Conservation (phyloP, 2,888 invertebrate species). For the Amphipoea oculea region DNA sequence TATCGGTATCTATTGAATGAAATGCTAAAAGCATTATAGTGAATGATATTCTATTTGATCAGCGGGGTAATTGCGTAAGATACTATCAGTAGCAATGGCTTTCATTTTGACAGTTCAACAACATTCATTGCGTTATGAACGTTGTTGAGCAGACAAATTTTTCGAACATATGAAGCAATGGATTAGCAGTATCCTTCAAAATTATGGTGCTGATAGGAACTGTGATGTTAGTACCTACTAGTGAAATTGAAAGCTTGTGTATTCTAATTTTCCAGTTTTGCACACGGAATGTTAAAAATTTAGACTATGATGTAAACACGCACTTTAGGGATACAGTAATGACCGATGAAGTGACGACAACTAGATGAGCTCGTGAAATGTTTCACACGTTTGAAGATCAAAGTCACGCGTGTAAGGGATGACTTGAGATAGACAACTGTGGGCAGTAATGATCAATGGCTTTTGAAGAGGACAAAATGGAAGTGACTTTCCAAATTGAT, state of each 20-base stretch:
- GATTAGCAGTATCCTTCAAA: not conserved
- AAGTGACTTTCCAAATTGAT: not conserved
- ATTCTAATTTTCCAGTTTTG: not conserved
- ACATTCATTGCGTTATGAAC: too few relatives aligned
- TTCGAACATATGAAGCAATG: not conserved
- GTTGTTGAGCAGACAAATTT: not conserved
- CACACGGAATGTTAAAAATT: slow-evolving; percentile 11
- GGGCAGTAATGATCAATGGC: slow-evolving; percentile 22
- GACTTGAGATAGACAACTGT: slow-evolving; percentile 11
- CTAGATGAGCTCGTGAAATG: slow-evolving; percentile 40
- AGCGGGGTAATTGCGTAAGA: not conserved
- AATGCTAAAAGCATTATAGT: not conserved
- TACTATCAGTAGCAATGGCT: not conserved
- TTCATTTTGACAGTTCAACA: not conserved
- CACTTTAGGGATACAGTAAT: slow-evolving; percentile 24
- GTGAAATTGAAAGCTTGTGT: not conserved
- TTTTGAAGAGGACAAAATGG: not conserved
- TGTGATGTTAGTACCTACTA: not conserved
- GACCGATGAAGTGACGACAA: slow-evolving; percentile 58
- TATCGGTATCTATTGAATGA: slow-evolving; percentile 7
- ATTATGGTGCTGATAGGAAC: not conserved
- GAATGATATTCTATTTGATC: slow-evolving; percentile 17
- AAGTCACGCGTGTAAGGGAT: slow-evolving; percentile 40
- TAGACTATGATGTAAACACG: slow-evolving; percentile 28
- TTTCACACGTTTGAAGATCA: slow-evolving; percentile 55